These are phyloP conservation scores for Anarsia innoxiella DNA, from an alignment of 2,888 invertebrate species.

Conservation along the genomic window DNA sequence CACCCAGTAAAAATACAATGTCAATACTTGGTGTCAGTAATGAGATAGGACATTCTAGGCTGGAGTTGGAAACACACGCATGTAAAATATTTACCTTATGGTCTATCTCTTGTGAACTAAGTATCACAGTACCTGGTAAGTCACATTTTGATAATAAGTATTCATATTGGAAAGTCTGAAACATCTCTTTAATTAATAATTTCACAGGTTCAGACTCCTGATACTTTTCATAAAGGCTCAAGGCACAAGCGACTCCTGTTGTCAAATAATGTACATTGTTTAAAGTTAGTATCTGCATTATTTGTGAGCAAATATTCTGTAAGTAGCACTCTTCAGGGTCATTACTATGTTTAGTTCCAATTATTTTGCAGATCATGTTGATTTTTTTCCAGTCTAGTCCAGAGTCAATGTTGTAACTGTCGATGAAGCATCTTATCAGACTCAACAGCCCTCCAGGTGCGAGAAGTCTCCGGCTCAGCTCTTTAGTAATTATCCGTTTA, in stretches of 20 bases:
- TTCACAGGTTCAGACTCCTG: slow-evolving; percentile 47
- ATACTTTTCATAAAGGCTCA: slow-evolving; percentile 68
- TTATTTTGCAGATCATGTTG: slow-evolving; percentile 79
- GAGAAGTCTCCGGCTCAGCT: slow-evolving; percentile 76
- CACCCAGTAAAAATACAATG: slow-evolving; percentile 56
- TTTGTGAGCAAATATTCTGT: slow-evolving; percentile 67
- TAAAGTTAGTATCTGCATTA: slow-evolving; percentile 59
- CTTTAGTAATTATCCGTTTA: slow-evolving; percentile 73
- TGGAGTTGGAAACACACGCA: slow-evolving; percentile 40
- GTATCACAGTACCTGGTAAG: slow-evolving; percentile 50
- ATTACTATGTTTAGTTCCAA: slow-evolving; percentile 71
- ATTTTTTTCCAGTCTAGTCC: slow-evolving; percentile 80
- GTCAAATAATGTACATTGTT: slow-evolving; percentile 57
- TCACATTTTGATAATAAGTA: slow-evolving; percentile 25
- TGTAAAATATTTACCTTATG: slow-evolving; percentile 49
- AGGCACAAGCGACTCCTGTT: slow-evolving; percentile 74
- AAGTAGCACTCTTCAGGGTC: slow-evolving; percentile 65
- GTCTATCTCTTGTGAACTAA: slow-evolving; percentile 51
- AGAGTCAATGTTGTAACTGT: slow-evolving; percentile 67
- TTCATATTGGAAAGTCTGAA: slow-evolving; percentile 40
- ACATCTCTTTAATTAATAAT: slow-evolving; percentile 35
- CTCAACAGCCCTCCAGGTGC: slow-evolving; percentile 78
- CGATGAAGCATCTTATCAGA: slow-evolving; percentile 79
- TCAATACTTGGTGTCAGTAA: slow-evolving; percentile 52
- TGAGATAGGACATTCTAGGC: slow-evolving; percentile 42